Base-by-base conservation (phyloP, 2,888 invertebrate species). In the Lycia hirtaria region DNA sequence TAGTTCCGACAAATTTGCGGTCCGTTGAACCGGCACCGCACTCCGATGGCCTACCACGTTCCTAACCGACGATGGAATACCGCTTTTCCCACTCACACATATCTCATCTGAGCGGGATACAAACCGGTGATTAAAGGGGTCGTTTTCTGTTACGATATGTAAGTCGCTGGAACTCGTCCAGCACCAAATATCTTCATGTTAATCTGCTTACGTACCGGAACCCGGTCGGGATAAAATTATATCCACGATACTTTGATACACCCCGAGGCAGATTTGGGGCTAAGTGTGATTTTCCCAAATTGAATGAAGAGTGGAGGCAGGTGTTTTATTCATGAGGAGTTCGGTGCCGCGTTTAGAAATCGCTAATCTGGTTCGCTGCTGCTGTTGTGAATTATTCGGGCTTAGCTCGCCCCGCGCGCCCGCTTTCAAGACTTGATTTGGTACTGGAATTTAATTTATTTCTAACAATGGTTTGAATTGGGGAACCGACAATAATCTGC, bases 1-100 rank as follows among this genome's bases (percentile, higher is more conserved):
- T 83, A 84, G 83, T 85, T 85, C 83, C 86, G 83, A 86, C 86
- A 86, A 88, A 89, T 90, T 90, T 89, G 87, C 87, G 87, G 88
- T 85, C 81, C 76, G 83, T 77, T 81, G 81, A 81, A 72, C 81
- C 78, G 72, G 69, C 75, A 71, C 78, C 76, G 72, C 75, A 68
- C 64, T 68, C 67, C 68, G 68, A 71, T 69, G 73, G 75, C 67
- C 73, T 71, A 72, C 78, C 68, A 69, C 60, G 58, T 58, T 68
- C 61, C 68, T 68, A 71, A 73, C 73, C 74, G 60, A 73, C 73
- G 78, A 80, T 78, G 75, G 77, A 80, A 78, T 77, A 77, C 75
- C 69, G 59, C 68, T 71, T 59, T 38, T 80, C 78, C 64, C 73
- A 50, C 68, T 77, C 73, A 12, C 60, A 69, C 73, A 55, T 68